Evolutionary conservation across 2,113 vertebrate species (phyloP).

Genomic region (Apteryx mantelli): DNA sequence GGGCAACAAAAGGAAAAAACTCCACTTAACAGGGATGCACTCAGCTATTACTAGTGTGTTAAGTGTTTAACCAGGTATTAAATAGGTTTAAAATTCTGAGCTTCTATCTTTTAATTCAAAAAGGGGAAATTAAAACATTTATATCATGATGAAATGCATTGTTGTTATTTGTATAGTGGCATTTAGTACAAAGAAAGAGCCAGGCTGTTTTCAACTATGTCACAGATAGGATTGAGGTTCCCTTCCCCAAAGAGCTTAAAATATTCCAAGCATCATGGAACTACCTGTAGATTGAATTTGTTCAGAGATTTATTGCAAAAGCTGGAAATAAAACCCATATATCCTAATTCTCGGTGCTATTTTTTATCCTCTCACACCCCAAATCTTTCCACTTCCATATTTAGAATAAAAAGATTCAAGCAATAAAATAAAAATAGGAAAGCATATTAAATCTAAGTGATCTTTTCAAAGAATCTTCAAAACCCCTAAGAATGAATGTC

Average conservation of each 20-base stretch:
- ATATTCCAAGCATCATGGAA: not conserved
- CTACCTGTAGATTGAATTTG: not conserved
- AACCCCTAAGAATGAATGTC: not conserved
- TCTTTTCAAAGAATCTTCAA: not conserved
- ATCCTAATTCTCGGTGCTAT: not conserved
- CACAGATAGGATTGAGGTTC: not conserved
- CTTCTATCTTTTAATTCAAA: conserved; percentile 20
- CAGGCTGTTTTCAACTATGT: not conserved
- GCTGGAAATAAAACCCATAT: not conserved
- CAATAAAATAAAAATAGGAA: not conserved
- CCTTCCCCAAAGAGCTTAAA: not conserved
- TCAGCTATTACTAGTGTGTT: conserved; percentile 40
- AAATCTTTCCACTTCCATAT: not conserved
- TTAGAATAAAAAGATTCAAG: not conserved
- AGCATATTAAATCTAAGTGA: not conserved
- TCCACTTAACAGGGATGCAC: conserved; percentile 45
- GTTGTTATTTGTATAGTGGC: not conserved
- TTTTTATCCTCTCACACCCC: not conserved
- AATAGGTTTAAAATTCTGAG: conserved; percentile 23
- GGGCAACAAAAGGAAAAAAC: conserved; percentile 65
- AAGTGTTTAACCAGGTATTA: conserved; percentile 59
- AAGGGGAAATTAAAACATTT: not conserved
- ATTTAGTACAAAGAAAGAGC: not conserved
- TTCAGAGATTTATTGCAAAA: not conserved
- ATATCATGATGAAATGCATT: not conserved